Conservation (phyloP, 2,113 vertebrate species). For the Chrysochloris asiatica region DNA sequence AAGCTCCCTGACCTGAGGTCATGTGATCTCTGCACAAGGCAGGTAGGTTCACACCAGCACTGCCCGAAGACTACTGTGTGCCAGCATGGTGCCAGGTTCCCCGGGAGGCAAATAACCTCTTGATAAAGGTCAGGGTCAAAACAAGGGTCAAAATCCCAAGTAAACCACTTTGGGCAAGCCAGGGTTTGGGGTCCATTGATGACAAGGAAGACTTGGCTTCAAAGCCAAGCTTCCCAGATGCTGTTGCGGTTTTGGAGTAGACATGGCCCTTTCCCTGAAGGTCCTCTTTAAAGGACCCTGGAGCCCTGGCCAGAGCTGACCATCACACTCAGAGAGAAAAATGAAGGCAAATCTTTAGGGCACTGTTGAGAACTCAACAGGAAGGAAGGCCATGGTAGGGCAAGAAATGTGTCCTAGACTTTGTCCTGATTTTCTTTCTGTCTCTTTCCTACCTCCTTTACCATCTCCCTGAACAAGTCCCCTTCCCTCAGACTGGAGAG, state of each 20-base stretch:
- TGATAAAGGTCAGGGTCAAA: fast-evolving
- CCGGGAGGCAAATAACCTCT: no score
- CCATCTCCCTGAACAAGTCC: no score
- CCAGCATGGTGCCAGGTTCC: neutral
- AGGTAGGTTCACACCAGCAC: neutral
- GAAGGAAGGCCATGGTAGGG: neutral
- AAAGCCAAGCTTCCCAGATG: fast-evolving
- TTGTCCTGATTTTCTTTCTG: neutral
- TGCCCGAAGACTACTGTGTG: neutral
- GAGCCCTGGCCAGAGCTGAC: neutral
- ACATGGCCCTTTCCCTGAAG: neutral
- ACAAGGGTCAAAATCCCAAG: neutral
- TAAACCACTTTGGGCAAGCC: no score
- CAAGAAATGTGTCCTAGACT: neutral
- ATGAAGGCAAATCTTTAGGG: neutral
- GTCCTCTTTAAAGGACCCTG: neutral
- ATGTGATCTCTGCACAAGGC: neutral
- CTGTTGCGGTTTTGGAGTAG: neutral
- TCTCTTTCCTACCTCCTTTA: neutral
- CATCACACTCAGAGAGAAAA: neutral
- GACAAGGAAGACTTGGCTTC: no score
- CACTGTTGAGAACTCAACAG: neutral
- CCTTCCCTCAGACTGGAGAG: no score
- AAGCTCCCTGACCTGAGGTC: neutral
- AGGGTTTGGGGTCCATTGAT: fast-evolving